These are phyloP conservation scores for Halictus ligatus DNA, from an alignment of 2,888 invertebrate genomes.

Conservation along the genomic window DNA sequence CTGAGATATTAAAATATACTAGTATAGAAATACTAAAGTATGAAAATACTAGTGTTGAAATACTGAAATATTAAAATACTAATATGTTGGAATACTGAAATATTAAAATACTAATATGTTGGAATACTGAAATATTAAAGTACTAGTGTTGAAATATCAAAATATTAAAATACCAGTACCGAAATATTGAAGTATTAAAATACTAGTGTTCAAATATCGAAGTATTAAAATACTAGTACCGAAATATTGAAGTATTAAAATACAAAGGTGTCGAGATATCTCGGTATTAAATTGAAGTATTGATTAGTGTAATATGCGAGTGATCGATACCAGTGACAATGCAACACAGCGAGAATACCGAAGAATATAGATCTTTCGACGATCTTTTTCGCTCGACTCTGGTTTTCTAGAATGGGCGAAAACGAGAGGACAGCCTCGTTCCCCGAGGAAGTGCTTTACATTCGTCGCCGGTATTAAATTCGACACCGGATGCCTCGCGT, in stretches of 20 bases:
- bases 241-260: no score
- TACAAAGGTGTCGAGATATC: not conserved
- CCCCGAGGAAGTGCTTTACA: not conserved
- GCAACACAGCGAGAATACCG: not conserved
- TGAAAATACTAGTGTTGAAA: no score
- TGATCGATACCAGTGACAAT: not conserved
- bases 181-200: no score
- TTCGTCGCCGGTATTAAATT: slow-evolving; percentile 48
- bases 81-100: no score
- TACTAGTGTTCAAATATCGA: no score
- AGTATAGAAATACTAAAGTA: no score
- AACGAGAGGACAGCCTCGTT: not conserved
- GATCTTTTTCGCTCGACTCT: not conserved
- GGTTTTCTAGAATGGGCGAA: not conserved
- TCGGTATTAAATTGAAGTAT: not conserved
- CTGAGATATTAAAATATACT: no score
- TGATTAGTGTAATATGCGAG: not conserved
- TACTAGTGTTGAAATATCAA: no score
- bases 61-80: no score
- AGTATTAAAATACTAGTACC: not conserved
- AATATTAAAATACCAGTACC: no score
- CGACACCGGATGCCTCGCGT: slow-evolving; percentile 53
- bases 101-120: no score
- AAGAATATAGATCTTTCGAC: not conserved
- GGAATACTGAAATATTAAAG: no score